phyloP scores from a whole-genome alignment of 2,113 vertebrate genomes.

The Octodon degus region DNA sequence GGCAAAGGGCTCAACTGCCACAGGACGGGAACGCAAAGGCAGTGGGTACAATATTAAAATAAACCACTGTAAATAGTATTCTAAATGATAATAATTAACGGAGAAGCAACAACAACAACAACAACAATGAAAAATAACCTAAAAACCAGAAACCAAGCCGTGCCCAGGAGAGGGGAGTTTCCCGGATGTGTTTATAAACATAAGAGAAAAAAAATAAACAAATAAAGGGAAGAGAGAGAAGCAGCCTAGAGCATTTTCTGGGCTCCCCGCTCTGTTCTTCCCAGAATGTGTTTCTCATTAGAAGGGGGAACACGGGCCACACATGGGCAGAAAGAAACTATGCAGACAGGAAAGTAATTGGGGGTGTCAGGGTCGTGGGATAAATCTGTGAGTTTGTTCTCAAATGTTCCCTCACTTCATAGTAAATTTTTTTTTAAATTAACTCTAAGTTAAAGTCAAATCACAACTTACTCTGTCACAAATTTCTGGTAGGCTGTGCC shows the following conservation, averaged over 20 bases:
- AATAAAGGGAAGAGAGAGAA: not conserved
- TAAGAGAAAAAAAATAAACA: not conserved
- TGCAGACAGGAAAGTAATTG: constrained; percentile 57
- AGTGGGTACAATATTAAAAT: not conserved
- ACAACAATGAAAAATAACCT: not conserved
- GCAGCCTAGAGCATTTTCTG: not conserved
- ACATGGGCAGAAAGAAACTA: constrained; percentile 62
- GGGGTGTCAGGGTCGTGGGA: constrained; percentile 64
- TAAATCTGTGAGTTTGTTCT: constrained; percentile 67
- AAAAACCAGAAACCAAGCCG: not conserved
- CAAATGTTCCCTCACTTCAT: constrained; percentile 53
- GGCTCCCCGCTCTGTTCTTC: not conserved
- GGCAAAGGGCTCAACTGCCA: not conserved
- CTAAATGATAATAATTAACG: not conserved
- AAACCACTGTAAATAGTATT: not conserved
- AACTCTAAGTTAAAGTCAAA: not conserved
- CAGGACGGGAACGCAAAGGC: not conserved
- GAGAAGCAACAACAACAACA: not conserved
- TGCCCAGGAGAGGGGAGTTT: not conserved
- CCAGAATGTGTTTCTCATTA: constrained; percentile 55
- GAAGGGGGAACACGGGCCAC: constrained; percentile 28
- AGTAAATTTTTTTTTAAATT: not conserved
- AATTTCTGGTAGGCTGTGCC: not conserved
- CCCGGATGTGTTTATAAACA: constrained; percentile 45
- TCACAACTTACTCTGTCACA: not conserved